Evolutionary conservation across 35 echinoderm and acorn worm species (phyloP).

Genomic region (Patiria miniata): DNA sequence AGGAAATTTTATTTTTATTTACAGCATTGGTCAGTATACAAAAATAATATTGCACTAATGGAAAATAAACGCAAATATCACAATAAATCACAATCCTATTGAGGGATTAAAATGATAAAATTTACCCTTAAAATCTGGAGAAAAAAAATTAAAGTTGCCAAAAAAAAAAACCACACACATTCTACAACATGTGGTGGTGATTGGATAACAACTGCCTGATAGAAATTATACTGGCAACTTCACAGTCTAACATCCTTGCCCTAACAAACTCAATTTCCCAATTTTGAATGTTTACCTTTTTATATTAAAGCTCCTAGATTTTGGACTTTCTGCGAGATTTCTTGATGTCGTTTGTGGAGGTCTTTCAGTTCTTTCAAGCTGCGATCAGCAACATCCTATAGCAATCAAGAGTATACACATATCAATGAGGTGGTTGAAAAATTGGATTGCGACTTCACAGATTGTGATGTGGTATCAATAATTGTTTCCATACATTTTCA

Average conservation of each 20-base stretch:
- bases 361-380: conserved; percentile 55
- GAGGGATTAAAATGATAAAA: no score
- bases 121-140: no score
- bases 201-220: no score
- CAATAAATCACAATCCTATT: no score
- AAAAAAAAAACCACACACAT: no score
- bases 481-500: not conserved
- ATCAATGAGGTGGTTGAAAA: no score
- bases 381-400: conserved; percentile 45
- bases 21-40: not conserved
- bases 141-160: no score
- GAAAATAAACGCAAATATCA: not conserved
- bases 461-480: not conserved
- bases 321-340: conserved; percentile 27
- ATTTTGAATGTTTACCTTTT: not conserved
- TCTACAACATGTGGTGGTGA: no score
- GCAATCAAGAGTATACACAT: no score
- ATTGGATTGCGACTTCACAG: not conserved
- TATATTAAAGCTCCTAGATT: conserved; percentile 51
- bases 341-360: conserved; percentile 35
- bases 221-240: no score
- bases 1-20: no score
- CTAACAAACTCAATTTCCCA: not conserved
- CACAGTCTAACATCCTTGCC: no score
- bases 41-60: conserved; percentile 14